A percentile compares a stretch with the other conserved stretches of the same genome.
These are phyloP conservation scores for Pachypsylla venusta DNA, from an alignment of 1,140 invertebrate species.

Conservation along the genomic window DNA sequence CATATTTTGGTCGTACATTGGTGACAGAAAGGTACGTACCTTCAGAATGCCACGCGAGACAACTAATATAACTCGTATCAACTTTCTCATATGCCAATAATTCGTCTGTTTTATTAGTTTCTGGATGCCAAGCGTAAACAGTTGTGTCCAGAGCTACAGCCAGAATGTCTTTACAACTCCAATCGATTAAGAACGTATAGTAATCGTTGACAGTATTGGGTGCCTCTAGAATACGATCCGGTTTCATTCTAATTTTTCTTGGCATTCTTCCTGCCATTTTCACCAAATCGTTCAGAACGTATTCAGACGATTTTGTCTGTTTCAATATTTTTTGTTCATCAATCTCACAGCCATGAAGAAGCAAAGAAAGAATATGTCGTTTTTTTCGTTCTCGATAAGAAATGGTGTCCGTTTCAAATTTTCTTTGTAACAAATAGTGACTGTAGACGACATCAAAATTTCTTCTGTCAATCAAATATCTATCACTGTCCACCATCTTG, in stretches of 20 bases:
- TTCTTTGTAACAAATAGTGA: background rate
- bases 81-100: background rate
- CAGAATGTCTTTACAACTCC: background rate
- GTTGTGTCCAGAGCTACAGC: background rate
- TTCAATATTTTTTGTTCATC: background rate
- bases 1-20: background rate
- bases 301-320: background rate
- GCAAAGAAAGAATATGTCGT: background rate
- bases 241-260: background rate
- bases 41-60: background rate
- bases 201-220: background rate
- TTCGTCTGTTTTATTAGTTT: background rate
- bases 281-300: background rate
- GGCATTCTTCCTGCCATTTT: background rate
- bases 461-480: background rate
- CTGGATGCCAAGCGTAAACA: background rate
- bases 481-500: background rate
- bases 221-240: background rate
- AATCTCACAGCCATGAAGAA: background rate
- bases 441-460: background rate
- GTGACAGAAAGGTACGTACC: background rate
- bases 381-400: constrained; percentile 5
- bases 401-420: background rate
- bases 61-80: background rate
- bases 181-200: background rate